Conservation (phyloP, 2,888 invertebrate species). For the Archaeoteleia sp. region DNA sequence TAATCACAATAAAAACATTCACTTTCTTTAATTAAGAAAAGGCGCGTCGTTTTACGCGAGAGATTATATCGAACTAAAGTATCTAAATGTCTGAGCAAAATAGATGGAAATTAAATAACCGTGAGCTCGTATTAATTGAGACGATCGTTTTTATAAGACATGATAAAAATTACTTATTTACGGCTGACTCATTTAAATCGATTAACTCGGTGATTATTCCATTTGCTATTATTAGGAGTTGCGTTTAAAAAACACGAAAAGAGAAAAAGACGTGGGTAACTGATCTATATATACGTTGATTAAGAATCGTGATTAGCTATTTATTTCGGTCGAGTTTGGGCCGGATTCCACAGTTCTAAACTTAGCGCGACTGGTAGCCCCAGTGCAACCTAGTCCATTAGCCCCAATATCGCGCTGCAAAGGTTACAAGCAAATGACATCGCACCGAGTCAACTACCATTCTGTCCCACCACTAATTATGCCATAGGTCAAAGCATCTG, state of each 20-base stretch:
- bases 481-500: constrained; percentile 32
- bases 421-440: constrained; percentile 57
- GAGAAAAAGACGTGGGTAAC: constrained; percentile 20
- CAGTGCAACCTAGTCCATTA: constrained; percentile 72
- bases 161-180: neutral
- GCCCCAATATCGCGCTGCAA: constrained; percentile 67
- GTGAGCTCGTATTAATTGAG: neutral
- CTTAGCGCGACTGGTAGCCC: constrained; percentile 65
- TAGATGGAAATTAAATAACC: neutral
- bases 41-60: too few relatives aligned
- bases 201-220: neutral
- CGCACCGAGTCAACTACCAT: constrained; percentile 19
- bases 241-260: constrained; percentile 13
- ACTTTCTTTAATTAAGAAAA: too few relatives aligned
- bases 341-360: constrained; percentile 68
- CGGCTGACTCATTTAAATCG: neutral
- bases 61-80: too few relatives aligned
- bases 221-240: constrained; percentile 3
- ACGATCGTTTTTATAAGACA: neutral
- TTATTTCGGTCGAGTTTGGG: constrained; percentile 72
- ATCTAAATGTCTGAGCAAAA: too few relatives aligned
- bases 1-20: too few relatives aligned
- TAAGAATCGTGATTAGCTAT: constrained; percentile 72
- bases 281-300: constrained; percentile 61
- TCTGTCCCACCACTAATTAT: constrained; percentile 38